phyloP scores from a whole-genome alignment of 2,113 vertebrate genomes.

The Eretmochelys imbricata region DNA sequence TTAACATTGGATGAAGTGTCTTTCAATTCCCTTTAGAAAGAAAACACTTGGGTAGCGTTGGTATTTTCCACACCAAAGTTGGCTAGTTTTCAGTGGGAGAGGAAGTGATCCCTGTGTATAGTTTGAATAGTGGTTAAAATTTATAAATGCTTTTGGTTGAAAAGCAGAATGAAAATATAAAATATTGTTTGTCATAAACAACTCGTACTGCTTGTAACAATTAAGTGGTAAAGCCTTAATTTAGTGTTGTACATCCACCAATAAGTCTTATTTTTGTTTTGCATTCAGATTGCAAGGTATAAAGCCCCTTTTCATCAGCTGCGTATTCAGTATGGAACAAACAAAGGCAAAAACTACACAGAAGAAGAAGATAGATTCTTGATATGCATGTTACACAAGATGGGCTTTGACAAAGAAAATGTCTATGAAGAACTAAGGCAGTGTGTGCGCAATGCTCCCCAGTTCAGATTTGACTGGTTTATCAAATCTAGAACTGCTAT shows the following conservation, averaged over 20 bases:
- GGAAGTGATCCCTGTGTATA: neutral
- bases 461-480: constrained; percentile 93
- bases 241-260: neutral
- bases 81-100: neutral
- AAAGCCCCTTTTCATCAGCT: constrained; percentile 92
- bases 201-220: neutral
- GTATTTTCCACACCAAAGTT: neutral
- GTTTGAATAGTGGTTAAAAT: neutral
- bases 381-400: constrained; percentile 93
- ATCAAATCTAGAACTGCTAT: constrained; percentile 93
- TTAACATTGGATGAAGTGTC: neutral
- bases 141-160: neutral
- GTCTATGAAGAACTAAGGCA: constrained; percentile 91
- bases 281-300: constrained; percentile 87
- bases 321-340: constrained; percentile 91
- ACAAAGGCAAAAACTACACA: constrained; percentile 92
- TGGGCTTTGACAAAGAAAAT: constrained; percentile 92
- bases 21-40: neutral
- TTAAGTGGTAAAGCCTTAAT: neutral
- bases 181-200: neutral
- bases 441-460: constrained; percentile 90
- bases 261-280: constrained; percentile 20
- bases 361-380: constrained; percentile 91
- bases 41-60: neutral
- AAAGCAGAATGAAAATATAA: neutral